Percentiles rank a stretch among this genome's conserved stretches.
Conservation (phyloP, 2,888 invertebrate genomes). For the Trichopoda pennipes region DNA sequence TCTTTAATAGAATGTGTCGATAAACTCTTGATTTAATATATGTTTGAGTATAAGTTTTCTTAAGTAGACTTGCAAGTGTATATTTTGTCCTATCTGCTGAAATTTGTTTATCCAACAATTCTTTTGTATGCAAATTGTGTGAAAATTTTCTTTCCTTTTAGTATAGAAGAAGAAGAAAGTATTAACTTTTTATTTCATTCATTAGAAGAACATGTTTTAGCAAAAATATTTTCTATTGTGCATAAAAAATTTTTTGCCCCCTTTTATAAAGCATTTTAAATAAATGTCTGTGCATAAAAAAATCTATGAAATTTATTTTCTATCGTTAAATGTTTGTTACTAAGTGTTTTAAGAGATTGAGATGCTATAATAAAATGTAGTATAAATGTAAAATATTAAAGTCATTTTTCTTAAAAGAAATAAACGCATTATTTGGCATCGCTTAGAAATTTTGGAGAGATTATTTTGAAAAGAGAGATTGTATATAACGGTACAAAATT, state of each 20-base stretch:
- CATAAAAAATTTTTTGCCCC: slow-evolving; percentile 9
- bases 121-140: slow-evolving; percentile 45
- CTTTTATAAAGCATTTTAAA: background rate
- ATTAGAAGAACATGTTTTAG: background rate
- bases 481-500: background rate
- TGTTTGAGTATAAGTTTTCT: slow-evolving; percentile 39
- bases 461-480: background rate
- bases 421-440: background rate
- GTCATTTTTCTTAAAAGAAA: background rate
- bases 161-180: slow-evolving; percentile 10
- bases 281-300: slow-evolving; percentile 1
- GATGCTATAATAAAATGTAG: background rate
- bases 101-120: slow-evolving; percentile 29
- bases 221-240: slow-evolving; percentile 13
- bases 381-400: background rate
- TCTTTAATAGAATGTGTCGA: slow-evolving; percentile 12
- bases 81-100: background rate
- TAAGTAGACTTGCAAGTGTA: slow-evolving; percentile 2
- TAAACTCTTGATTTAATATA: slow-evolving; percentile 55
- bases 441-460: background rate
- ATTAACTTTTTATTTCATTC: background rate
- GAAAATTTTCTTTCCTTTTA: slow-evolving; percentile 12
- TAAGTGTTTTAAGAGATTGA: background rate
- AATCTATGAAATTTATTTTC: slow-evolving; percentile 6
- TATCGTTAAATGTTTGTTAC: background rate